Percentiles rank a stretch among this genome's conserved stretches.
These are phyloP conservation scores for Patella pellucida DNA, from an alignment of 2,888 invertebrate genomes.

Conservation along the genomic window DNA sequence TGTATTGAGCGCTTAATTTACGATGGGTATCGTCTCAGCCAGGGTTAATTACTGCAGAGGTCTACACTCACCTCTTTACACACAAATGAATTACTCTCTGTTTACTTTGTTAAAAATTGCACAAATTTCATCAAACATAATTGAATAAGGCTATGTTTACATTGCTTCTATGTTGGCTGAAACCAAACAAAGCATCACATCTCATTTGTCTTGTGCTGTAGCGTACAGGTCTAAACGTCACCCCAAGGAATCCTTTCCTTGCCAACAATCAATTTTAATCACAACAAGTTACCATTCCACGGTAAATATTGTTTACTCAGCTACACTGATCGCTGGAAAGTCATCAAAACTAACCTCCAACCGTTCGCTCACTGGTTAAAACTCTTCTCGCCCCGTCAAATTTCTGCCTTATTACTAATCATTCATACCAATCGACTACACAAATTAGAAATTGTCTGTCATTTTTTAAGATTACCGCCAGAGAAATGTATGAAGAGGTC, in stretches of 20 bases:
- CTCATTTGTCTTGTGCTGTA: conserved; percentile 51
- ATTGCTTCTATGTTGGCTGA: conserved; percentile 36
- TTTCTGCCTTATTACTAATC: conserved; percentile 6
- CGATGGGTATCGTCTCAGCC: conserved; percentile 25
- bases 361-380: conserved; percentile 15
- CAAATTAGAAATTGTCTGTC: conserved; percentile 10
- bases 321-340: conserved; percentile 27
- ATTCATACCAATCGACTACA: conserved; percentile 5
- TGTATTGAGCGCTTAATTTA: conserved; percentile 5
- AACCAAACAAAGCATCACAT: conserved; percentile 49
- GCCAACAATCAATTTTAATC: conserved; percentile 59
- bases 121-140: conserved; percentile 59
- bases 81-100: conserved; percentile 48
- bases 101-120: conserved; percentile 52
- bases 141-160: conserved; percentile 58
- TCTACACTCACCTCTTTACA: conserved; percentile 48
- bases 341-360: conserved; percentile 25
- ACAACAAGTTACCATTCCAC: conserved; percentile 53
- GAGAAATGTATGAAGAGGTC: conserved; percentile 9
- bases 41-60: conserved; percentile 50
- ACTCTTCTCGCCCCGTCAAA: neutral
- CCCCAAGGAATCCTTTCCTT: conserved; percentile 40
- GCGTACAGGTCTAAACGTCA: conserved; percentile 41
- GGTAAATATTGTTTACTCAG: conserved; percentile 54
- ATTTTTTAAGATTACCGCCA: conserved; percentile 7